Base-by-base conservation (phyloP, 1,140 invertebrate genomes). In the Ceratina australensis region DNA sequence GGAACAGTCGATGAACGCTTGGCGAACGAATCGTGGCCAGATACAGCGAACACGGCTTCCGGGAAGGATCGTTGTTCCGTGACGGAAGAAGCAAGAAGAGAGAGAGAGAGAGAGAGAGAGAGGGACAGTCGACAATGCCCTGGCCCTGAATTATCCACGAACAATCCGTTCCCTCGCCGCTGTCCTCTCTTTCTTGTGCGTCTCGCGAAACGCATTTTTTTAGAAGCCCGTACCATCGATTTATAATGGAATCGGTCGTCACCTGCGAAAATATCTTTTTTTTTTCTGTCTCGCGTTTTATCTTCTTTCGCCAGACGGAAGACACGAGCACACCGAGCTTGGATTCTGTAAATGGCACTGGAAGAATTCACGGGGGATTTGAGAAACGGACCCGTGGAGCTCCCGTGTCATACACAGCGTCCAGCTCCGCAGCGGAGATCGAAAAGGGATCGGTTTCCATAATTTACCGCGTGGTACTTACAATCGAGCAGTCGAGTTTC, bases 331-430 rank as follows among this genome's bases (percentile, higher is more conserved):
- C 18, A 8, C 10, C 16, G 20, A 85, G 90, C 89, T 92, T 89
- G 89, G 88, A 90, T 88, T 92, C 92, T 92, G 92, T 92, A 87
- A 92, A 92, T 92, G 92, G 92, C 92, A 92, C 92, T 92, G 91
- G 91, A 92, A 92, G 91, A 92, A 92, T 92, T 92, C 92, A 92
- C 92, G 92, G 91, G 91, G 90, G 85, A 89, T 89, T 89, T 88
- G 80, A 87, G 81, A 82, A 90, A 91, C 87, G 83, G 83, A 66
- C 90, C 90, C 92, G 92, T 92, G 92, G 91, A 92, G 89, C 90
- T 92, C 91, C 90, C 86, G 92, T 92, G 92, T 92, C 92, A 92
- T 92, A 92, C 90, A 92, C 91, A 92, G 92, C 91, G 87, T 91
- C 87, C 88, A 90, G 91, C 89, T 82, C 83, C 80, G 86, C 90